A percentile compares a stretch with the other conserved stretches of the same genome.
These are phyloP conservation scores for Melipona quadrifasciata DNA, from an alignment of 1,140 invertebrate species.

Conservation along the genomic window DNA sequence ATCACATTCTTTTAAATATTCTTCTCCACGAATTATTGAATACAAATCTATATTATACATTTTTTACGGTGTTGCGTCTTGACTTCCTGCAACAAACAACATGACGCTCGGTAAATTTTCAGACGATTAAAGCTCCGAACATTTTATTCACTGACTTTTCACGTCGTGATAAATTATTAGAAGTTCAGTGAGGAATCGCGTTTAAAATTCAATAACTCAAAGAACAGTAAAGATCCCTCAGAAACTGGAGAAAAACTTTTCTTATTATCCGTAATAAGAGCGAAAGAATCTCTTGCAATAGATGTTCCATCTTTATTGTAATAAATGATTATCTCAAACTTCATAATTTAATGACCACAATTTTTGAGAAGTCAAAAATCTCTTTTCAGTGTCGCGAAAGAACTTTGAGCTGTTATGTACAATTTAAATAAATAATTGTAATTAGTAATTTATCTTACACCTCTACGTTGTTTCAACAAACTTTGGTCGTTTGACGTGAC, in stretches of 20 bases:
- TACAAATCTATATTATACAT: background rate
- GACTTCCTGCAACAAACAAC: background rate
- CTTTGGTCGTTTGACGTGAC: background rate
- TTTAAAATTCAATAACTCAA: background rate
- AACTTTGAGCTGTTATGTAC: background rate
- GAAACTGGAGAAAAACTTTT: background rate
- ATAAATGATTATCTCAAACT: background rate
- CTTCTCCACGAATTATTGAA: background rate
- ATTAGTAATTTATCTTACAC: background rate
- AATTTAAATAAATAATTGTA: background rate
- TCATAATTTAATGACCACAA: background rate
- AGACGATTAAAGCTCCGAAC: background rate
- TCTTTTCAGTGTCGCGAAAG: too few relatives aligned
- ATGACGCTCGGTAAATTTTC: too few relatives aligned
- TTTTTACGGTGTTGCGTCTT: background rate
- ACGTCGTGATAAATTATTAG: background rate
- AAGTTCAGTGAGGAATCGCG: background rate
- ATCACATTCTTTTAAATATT: background rate
- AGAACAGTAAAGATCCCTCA: background rate
- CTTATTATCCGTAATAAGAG: background rate
- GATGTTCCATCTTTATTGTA: background rate
- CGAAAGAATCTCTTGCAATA: background rate
- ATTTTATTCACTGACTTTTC: background rate
- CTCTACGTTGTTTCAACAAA: background rate
- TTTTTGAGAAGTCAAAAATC: too few relatives aligned